phyloP scores from a whole-genome alignment of 2,888 invertebrate species.

The Fissipunctia ypsillon region DNA sequence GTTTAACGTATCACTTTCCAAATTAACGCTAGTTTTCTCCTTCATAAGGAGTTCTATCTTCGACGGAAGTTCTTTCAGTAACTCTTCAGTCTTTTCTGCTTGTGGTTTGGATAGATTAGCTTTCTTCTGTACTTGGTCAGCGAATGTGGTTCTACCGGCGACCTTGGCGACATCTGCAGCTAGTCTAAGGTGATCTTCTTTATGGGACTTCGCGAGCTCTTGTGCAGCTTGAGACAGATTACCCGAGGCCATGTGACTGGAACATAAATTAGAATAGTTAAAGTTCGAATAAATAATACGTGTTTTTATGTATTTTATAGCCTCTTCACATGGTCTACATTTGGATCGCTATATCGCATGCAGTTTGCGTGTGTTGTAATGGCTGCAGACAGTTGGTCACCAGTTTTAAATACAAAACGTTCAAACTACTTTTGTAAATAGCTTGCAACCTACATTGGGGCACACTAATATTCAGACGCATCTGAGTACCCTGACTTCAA shows the following conservation, averaged over 20 bases:
- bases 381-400: neutral
- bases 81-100: conserved; percentile 63
- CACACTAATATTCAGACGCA: neutral
- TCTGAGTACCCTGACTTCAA: neutral
- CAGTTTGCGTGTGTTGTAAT: neutral
- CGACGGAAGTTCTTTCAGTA: conserved; percentile 71
- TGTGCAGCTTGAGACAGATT: conserved; percentile 91
- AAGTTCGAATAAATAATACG: neutral
- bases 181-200: conserved; percentile 88
- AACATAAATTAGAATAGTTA: conserved; percentile 56
- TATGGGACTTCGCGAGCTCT: conserved; percentile 89
- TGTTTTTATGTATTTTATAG: neutral
- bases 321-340: neutral
- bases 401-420: neutral
- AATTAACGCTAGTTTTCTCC: conserved; percentile 41
- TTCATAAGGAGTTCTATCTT: conserved; percentile 74
- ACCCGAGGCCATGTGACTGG: conserved; percentile 91
- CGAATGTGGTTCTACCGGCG: conserved; percentile 82
- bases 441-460: neutral
- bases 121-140: conserved; percentile 78
- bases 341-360: neutral
- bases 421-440: neutral
- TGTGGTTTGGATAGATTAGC: conserved; percentile 35
- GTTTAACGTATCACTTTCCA: conserved; percentile 36
- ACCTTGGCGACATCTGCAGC: conserved; percentile 91